Base-by-base conservation (phyloP, 2,888 invertebrate genomes). In the Sarcophaga caerulescens region DNA sequence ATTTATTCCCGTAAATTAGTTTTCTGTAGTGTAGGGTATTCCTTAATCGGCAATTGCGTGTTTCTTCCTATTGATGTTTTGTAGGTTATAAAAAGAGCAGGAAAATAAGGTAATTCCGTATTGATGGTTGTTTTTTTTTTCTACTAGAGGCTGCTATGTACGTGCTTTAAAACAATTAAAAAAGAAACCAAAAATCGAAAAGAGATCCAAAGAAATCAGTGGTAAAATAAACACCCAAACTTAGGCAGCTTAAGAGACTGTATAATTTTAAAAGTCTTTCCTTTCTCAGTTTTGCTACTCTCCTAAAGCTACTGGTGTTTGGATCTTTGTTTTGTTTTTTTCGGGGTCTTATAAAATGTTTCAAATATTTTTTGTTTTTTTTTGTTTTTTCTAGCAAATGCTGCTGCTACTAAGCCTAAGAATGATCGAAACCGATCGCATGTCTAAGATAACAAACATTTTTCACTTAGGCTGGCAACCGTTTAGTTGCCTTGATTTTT, bases 381-480 rank as follows among this genome's bases (percentile, higher is more conserved):
- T 44, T 47, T 69, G 47, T 44, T n/a, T 78, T 78, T 81, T 71
- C 73, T 75, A 35, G 74, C 78, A 14, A 10, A 25, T 52, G 21
- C 52, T 70, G 65, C 63, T 69, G 65, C 69, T 84, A 78, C 69
- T 84, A 78, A 81, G 84, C 81, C 74, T 80, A 85, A 88, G 88
- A 87, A 77, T 90, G 89, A 89, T 88, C 88, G 88, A 88, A 87
- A 88, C 88, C 85, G 91, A 92, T 91, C 90, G 92, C 92, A 89
- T 91, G 92, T 90, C 89, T 85, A 85, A 89, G 91, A 91, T 91
- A 92, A 91, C 89, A 89, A 84, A 82, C 90, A 88, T 88, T 88
- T 87, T 88, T 87, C 88, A 88, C 87, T 87, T 86, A 81, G 77
- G 86, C 88, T 85, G 85, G 83, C 87, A 87, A 78, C 84, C 79